Conservation (phyloP, 2,113 vertebrate species). For the Rhipidura dahli region DNA sequence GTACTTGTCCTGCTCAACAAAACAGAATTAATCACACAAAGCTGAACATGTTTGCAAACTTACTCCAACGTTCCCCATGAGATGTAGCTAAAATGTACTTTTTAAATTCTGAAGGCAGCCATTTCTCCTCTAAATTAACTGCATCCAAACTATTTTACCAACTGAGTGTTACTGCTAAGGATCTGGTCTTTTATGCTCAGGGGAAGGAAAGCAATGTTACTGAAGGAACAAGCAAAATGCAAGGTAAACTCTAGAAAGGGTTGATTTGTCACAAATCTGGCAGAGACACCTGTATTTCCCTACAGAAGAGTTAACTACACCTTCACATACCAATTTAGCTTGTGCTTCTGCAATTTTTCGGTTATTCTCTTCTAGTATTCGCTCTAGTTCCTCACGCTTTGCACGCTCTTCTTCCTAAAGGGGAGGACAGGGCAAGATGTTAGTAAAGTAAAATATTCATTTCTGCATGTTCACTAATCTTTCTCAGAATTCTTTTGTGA, state of each 20-base stretch:
- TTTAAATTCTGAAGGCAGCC: neutral
- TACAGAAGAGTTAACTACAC: neutral
- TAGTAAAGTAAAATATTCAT: constrained; percentile 79
- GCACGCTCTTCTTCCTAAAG: constrained; percentile 99
- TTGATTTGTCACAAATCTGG: neutral
- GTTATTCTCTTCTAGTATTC: constrained; percentile 99
- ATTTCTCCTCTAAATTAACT: neutral
- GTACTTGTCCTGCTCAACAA: neutral
- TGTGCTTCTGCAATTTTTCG: constrained; percentile 99
- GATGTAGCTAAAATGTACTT: fast-evolving
- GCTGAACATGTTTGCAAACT: neutral
- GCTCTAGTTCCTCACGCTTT: constrained; percentile 98
- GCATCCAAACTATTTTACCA: neutral
- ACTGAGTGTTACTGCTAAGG: neutral
- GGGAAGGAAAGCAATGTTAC: neutral
- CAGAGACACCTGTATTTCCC: neutral
- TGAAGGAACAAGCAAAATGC: neutral
- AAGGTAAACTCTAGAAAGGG: neutral
- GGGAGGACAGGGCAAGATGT: constrained; percentile 90
- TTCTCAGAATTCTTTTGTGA: constrained; percentile 75
- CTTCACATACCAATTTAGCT: constrained; percentile 92
- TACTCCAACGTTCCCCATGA: neutral
- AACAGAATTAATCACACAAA: neutral
- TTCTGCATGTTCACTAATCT: constrained; percentile 75
- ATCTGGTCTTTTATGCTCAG: neutral